Base-by-base conservation (phyloP, 2,113 vertebrate species). In the Tamias sibiricus region DNA sequence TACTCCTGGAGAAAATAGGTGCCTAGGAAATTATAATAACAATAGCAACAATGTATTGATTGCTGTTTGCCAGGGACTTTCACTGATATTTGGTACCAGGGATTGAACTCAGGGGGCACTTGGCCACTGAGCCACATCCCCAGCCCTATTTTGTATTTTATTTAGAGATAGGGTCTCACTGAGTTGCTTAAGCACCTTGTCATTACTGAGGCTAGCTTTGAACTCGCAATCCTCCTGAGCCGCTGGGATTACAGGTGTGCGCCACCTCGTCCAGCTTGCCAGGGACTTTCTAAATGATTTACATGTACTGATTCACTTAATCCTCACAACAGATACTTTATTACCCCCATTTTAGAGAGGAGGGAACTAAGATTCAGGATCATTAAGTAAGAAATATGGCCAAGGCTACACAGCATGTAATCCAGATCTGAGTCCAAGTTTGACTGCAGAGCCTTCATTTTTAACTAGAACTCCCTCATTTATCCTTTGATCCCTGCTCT, bases 321-420 rank as follows among this genome's bases (percentile, higher is more conserved):
- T 93, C 42, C 32, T 91, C 49, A 80, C 22, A 80, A 62, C 10
- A 86, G 82, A 82, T 95, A 28, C 13, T 71, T 94, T 66, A 86
- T 93, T 91, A 82, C 82, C 52, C 86, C 81, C 68, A 85, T 82
- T 92, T 96, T 95, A 85, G 75, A 93, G 47, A 87, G 19, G 22
- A 79, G 11, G 69, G 94, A 90, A 94, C 40, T 47, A 72, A 91
- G 71, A 66, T 90, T 96, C 72, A 97, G 64, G 49, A 72, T 83
- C 76, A 71, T 66, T 82, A 94, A 89, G 12, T 93, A 91, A 90
- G 81, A 76, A 92, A 42, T 86, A 49, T 87, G 71, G 79, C 80
- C 40, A 40, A 86, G 28, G 10, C n/a, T 81, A 62, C 17, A 35
- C 7, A 77, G 40, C 49, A 84, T 87, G 72, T 84, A 72, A 93